These are phyloP conservation scores for Hypotaenidia okinawae DNA, from an alignment of 2,797 vertebrate species.

Conservation along the genomic window DNA sequence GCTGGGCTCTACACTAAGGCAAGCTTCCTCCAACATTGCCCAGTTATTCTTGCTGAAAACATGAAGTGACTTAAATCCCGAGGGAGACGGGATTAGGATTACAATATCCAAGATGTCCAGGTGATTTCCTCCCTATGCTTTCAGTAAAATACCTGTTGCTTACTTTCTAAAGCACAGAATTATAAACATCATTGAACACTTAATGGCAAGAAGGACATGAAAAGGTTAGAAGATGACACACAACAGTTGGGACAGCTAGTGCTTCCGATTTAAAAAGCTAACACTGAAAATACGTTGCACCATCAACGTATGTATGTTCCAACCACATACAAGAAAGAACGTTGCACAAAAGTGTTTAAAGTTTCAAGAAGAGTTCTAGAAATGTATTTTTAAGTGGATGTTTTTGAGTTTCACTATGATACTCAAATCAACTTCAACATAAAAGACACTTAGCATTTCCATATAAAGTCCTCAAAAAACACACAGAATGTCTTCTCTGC, in stretches of 20 bases:
- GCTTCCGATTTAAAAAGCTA: neutral
- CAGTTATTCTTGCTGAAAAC: neutral
- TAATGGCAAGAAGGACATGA: neutral
- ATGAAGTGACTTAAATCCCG: neutral
- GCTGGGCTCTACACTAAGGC: neutral
- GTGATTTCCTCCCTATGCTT: neutral
- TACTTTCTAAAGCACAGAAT: neutral
- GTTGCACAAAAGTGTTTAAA: neutral
- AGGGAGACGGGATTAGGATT: neutral
- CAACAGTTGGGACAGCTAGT: neutral
- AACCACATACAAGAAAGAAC: neutral
- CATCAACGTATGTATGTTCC: neutral
- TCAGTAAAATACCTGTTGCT: neutral
- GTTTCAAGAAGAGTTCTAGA: neutral
- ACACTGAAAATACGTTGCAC: neutral
- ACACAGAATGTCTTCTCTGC: rapidly evolving
- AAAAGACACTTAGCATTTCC: neutral
- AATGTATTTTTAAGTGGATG: neutral
- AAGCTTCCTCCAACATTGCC: neutral
- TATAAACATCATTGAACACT: neutral
- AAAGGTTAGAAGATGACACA: neutral
- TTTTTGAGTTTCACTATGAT: neutral
- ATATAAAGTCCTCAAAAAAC: neutral
- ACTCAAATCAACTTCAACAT: neutral
- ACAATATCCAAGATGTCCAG: too few species aligned